Percentiles rank a stretch among this genome's conserved stretches.
Conservation (phyloP, 2,888 invertebrate genomes). For the Tinea pellionella region DNA sequence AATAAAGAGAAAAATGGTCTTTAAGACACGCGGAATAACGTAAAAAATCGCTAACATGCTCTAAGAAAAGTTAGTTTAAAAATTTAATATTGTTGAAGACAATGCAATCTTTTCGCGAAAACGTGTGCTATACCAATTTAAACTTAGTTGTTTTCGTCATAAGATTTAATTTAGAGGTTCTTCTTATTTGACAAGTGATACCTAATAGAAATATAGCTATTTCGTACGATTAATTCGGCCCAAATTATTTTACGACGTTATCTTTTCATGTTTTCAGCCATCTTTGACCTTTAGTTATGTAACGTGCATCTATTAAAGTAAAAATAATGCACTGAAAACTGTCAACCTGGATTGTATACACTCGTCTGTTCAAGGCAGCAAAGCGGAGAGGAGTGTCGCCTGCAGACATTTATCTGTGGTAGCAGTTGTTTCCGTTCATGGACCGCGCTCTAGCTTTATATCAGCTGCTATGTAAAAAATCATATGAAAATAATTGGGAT, state of each 20-base stretch:
- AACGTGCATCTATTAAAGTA: no score
- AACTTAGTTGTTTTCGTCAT: background rate
- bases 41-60: background rate
- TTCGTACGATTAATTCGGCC: background rate
- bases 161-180: background rate
- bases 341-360: no score
- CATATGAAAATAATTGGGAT: background rate
- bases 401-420: no score
- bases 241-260: no score
- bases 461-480: no score
- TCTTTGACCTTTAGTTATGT: no score
- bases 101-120: slow-evolving; percentile 12
- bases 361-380: no score
- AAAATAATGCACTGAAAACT: no score
- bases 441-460: no score
- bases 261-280: no score
- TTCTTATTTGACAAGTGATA: background rate
- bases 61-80: background rate
- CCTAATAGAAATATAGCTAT: background rate
- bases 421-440: no score
- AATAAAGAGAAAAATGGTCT: background rate
- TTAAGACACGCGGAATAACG: background rate
- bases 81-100: background rate
- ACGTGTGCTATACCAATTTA: background rate
- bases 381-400: no score